Evolutionary conservation across 2,888 invertebrate species (phyloP), one percentile per base, ranked within the genome.

Genomic region (Orthonychiurus folsomi): DNA sequence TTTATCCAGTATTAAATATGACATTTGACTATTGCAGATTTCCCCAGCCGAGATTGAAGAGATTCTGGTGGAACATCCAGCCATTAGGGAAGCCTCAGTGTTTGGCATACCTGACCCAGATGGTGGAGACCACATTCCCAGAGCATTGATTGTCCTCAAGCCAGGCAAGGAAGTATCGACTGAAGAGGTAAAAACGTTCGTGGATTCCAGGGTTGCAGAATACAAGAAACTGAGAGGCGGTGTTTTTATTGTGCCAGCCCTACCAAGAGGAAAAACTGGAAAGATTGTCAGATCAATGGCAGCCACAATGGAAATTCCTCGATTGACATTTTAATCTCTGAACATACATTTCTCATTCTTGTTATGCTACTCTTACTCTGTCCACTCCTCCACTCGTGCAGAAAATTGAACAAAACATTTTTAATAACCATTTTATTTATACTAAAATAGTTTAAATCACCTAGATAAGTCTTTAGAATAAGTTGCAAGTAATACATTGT

Each of bases 11-110:
- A n/a, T 21, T n/a, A 15, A 57, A 20, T 24, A 28, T 24, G 25
- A 18, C 25, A 28, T 50, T 24, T 9, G 18, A 48, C 53, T 37
- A 2, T 24, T 20, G 15, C 21, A 71, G 69, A 69, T 72, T 61
- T 71, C 71, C 23, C 73, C 73, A 12, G 66, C 71, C 0, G 73
- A 73, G 54, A 53, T 73, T 9, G 73, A 73, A 66, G 67, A 67
- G 48, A 48, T 63, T 52, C 56, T 73, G 2, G 27, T 71, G 3
- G 63, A 64, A 20, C 73, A 71, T 55, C 67, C 68, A 25, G 64
- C 66, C 1, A 67, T 73, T 20, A 59, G 60, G 9, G 73, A 71
- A 63, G 71, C 65, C 1, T 67, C 66, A 54, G 69, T 70, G 20
- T 71, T 70, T 56, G 73, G 73, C 26, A 66, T 73, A 2, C 12